These are phyloP conservation scores for Oscheius sp. DNA, from an alignment of 2,888 invertebrate species.

Conservation along the genomic window DNA sequence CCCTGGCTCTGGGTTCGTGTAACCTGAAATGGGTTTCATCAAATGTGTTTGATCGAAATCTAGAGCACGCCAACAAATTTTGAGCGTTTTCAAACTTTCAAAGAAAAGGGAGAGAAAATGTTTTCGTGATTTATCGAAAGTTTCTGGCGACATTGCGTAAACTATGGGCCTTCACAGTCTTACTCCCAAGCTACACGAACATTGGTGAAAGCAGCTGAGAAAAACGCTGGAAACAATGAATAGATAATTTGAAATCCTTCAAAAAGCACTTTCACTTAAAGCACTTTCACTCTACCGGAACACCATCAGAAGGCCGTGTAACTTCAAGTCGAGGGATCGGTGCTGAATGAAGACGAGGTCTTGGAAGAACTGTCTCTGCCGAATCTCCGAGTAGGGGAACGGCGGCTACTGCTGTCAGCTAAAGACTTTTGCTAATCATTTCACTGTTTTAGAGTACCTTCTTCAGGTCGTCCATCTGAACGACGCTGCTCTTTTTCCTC, in stretches of 20 bases:
- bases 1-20: slow-evolving; percentile 1
- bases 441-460: slow-evolving; percentile 14
- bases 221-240: too few species aligned
- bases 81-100: too few species aligned
- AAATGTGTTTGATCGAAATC: too few species aligned
- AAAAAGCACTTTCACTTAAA: too few species aligned
- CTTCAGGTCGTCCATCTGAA: slow-evolving; percentile 25
- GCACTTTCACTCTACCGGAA: slow-evolving; percentile 3
- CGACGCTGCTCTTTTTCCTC: slow-evolving; percentile 33
- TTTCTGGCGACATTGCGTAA: too few species aligned
- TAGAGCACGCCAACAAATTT: too few species aligned
- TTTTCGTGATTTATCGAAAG: too few species aligned
- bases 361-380: slow-evolving; percentile 29
- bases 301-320: slow-evolving; percentile 10
- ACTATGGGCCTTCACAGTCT: too few species aligned
- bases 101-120: too few species aligned
- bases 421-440: background rate
- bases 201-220: too few species aligned
- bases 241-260: too few species aligned
- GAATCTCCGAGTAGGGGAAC: slow-evolving; percentile 37
- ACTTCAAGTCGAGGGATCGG: slow-evolving; percentile 37
- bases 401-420: slow-evolving; percentile 37
- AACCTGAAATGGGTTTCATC: background rate
- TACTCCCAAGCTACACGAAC: too few species aligned
- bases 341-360: slow-evolving; percentile 35